phyloP scores from a whole-genome alignment of 2,113 vertebrate genomes.

The Nematolebias whitei region DNA sequence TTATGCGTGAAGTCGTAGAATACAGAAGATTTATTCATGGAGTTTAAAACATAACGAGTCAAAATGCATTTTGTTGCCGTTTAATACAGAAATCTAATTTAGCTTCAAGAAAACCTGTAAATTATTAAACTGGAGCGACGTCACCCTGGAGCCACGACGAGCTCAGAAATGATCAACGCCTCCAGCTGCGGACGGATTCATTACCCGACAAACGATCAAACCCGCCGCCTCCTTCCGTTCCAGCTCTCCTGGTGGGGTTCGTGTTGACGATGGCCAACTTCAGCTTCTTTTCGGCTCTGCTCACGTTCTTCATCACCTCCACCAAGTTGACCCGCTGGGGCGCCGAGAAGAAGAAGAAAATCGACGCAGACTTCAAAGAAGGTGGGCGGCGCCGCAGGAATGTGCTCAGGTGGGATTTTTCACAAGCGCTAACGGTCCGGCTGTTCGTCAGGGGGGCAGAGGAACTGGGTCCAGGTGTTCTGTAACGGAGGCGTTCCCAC shows the following conservation, averaged over 20 bases:
- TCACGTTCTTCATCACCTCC: conserved; percentile 92
- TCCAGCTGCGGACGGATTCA: too few relatives aligned
- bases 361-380: conserved; percentile 94
- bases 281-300: conserved; percentile 91
- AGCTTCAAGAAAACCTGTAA: too few relatives aligned
- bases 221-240: too few relatives aligned
- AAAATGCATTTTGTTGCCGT: too few relatives aligned
- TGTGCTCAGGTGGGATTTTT: background rate
- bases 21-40: too few relatives aligned
- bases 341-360: conserved; percentile 85
- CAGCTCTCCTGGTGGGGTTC: conserved; percentile 92
- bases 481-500: conserved; percentile 94
- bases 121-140: too few relatives aligned
- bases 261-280: conserved; percentile 92
- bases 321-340: conserved; percentile 95
- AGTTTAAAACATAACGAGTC: too few relatives aligned
- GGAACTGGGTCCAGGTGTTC: conserved; percentile 96
- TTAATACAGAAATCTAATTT: too few relatives aligned
- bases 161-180: background rate
- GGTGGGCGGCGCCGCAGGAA: conserved; percentile 71
- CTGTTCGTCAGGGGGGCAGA: conserved; percentile 86
- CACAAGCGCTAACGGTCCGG: background rate
- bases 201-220: too few relatives aligned
- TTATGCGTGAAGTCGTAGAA: too few relatives aligned
- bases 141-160: too few relatives aligned